Conservation (phyloP, 2,797 vertebrate genomes). For the Chiloscyllium punctatum region DNA sequence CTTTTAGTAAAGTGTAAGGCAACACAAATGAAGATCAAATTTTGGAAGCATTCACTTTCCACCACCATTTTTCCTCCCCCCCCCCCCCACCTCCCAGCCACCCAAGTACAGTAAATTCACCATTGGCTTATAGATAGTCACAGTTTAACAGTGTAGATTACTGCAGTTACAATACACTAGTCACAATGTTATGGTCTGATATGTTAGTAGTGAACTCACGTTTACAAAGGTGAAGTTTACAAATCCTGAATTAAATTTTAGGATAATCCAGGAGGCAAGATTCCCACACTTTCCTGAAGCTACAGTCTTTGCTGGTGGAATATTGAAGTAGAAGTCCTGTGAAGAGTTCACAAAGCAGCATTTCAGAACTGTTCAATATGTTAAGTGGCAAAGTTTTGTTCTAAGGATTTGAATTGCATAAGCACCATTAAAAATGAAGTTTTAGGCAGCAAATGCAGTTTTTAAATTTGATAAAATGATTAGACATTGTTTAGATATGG, state of each 20-base stretch:
- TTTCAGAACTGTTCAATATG: too few relatives aligned
- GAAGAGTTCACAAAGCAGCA: background rate
- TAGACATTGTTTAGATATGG: too few relatives aligned
- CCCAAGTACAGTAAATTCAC: background rate
- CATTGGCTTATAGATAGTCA: too few relatives aligned
- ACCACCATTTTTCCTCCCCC: too few relatives aligned
- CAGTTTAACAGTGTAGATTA: background rate
- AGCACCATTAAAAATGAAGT: too few relatives aligned
- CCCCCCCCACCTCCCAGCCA: too few relatives aligned
- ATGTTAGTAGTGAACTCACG: conserved; percentile 53
- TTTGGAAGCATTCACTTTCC: background rate
- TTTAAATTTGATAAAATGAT: too few relatives aligned
- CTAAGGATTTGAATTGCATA: too few relatives aligned
- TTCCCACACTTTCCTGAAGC: conserved; percentile 59
- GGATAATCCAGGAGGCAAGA: conserved; percentile 52
- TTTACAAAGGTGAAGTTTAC: conserved; percentile 70
- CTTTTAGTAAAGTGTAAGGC: background rate
- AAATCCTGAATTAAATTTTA: conserved; percentile 61
- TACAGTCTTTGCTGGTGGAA: conserved; percentile 59
- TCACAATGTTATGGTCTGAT: too few relatives aligned
- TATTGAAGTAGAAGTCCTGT: conserved; percentile 53
- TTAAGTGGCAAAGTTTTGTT: too few relatives aligned
- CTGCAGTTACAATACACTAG: background rate
- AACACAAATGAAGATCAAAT: background rate
- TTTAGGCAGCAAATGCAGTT: too few relatives aligned